Evolutionary conservation across 1,140 invertebrate species (phyloP).

Genomic region (Anoplophora glabripennis): DNA sequence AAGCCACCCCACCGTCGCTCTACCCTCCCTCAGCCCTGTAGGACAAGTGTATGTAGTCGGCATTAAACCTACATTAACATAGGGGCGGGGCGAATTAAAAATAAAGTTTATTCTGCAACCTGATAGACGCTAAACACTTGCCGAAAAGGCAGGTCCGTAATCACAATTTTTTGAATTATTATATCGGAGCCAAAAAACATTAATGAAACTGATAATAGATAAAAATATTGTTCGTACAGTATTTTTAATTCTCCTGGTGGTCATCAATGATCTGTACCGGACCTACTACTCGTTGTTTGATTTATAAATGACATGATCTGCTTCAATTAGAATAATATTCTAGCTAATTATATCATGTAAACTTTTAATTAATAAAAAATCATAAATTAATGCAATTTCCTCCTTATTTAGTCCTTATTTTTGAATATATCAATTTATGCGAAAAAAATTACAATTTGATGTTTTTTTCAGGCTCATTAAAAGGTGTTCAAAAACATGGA

Average conservation of each 20-base stretch:
- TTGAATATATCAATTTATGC: too few relatives aligned
- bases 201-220: background rate
- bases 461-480: too few relatives aligned
- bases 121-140: conserved; percentile 38
- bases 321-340: too few relatives aligned
- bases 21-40: conserved; percentile 14
- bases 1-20: conserved; percentile 6
- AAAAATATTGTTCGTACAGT: background rate
- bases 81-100: conserved; percentile 36
- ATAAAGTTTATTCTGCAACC: conserved; percentile 40
- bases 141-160: conserved; percentile 26
- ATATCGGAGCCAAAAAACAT: background rate
- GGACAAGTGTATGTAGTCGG: conserved; percentile 37
- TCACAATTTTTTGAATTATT: conserved; percentile 7
- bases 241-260: background rate
- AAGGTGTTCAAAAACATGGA: too few relatives aligned
- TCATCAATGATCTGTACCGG: background rate
- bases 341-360: too few relatives aligned
- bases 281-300: background rate
- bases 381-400: too few relatives aligned
- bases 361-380: too few relatives aligned
- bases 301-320: too few relatives aligned
- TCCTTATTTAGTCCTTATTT: too few relatives aligned
- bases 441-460: too few relatives aligned
- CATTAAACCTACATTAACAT: conserved; percentile 43